Percentiles rank a stretch among this genome's conserved stretches.
Conservation (phyloP, 2,113 vertebrate species). For the Abramis brama region DNA sequence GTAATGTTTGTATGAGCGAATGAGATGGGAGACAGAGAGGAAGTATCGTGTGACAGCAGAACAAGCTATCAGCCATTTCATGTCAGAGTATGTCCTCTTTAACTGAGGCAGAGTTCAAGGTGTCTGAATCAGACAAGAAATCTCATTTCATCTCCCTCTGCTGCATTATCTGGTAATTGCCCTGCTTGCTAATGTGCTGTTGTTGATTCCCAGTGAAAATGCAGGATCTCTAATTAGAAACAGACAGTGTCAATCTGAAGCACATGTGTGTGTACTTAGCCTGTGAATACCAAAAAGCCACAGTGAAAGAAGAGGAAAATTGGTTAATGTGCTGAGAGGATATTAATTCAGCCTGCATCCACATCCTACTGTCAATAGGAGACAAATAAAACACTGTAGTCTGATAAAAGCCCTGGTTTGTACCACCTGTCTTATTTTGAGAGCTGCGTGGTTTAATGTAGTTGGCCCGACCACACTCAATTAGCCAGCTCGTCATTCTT, state of each 20-base stretch:
- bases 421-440: background rate
- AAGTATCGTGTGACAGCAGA: background rate
- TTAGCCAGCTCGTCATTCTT: background rate
- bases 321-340: constrained; percentile 32
- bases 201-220: constrained; percentile 23
- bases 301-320: constrained; percentile 46
- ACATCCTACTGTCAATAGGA: constrained; percentile 4
- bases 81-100: background rate
- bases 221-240: constrained; percentile 4
- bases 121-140: background rate
- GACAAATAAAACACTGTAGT: constrained; percentile 4
- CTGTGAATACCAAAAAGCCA: constrained; percentile 8
- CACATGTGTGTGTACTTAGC: background rate
- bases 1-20: background rate
- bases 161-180: constrained; percentile 5
- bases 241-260: background rate
- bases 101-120: background rate
- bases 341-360: constrained; percentile 6
- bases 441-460: background rate
- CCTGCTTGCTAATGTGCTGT: constrained; percentile 16
- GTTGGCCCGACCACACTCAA: background rate
- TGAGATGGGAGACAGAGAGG: background rate
- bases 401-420: background rate
- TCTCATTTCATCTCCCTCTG: background rate
- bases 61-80: background rate